Base-by-base conservation (phyloP, 2,797 vertebrate genomes). In the Lindbergichthys nudifrons region DNA sequence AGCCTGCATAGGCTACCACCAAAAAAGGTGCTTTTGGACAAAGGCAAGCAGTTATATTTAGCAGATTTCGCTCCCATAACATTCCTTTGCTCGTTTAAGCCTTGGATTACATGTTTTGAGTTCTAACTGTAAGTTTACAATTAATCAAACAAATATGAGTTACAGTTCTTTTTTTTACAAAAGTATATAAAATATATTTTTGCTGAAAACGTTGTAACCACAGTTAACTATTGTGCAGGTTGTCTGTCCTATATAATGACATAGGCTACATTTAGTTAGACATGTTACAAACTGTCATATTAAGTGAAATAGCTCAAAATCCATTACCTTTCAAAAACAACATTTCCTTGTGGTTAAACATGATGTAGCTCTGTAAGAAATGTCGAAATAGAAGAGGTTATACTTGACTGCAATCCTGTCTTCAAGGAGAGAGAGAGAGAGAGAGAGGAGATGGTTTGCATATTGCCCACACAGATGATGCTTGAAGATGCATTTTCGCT, bases 401-500 rank as follows among this genome's bases (percentile, higher is more conserved):
- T 64, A 91, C 88, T 92, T 92, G 90, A 90, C 89, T 89, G 92
- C 89, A 91, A 91, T 94, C 92, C 93, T 94, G 94, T 94, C 94
- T 93, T 93, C 90, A 93, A 91, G 88, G 87, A 90, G 91, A 92
- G 90, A 56, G 30, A 26, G 26, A 26, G 26, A 52, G 60, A 92
- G 88, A 50, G 46, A 92, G 88, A 78, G 81, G 84, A 87, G 91
- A 89, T 92, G 90, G 87, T 95, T 94, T 95, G 94, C 93, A 94
- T 95, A 93, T 90, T 92, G 90, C 92, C 91, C 92, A 91, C 90
- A 94, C 88, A 93, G 92, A 94, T 94, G 94, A 92, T 93, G 91
- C 91, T 91, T 92, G 89, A 89, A 93, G 92, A 93, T 93, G 89
- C 89, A 94, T 92, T 90, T 80, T 93, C 91, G 88, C 93, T 87